Conservation (phyloP, 1,140 invertebrate species). For the Atopsyche davidsoni region DNA sequence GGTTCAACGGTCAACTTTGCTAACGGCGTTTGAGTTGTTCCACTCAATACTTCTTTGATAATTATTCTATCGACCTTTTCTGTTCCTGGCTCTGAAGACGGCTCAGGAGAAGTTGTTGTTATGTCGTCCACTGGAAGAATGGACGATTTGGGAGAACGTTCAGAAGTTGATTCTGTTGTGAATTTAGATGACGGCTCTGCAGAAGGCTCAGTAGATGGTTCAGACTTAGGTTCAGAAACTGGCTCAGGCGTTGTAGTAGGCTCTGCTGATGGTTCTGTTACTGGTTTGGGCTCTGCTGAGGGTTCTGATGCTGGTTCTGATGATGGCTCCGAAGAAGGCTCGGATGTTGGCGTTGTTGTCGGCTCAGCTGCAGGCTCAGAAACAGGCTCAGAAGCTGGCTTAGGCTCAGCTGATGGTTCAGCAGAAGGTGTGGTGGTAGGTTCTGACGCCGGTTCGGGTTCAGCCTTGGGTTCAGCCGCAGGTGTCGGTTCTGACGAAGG, state of each 20-base stretch:
- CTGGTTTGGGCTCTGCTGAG: constrained; percentile 26
- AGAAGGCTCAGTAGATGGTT: constrained; percentile 32
- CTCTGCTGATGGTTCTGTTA: constrained; percentile 28
- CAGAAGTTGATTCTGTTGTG: constrained; percentile 27
- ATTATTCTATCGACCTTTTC: no score
- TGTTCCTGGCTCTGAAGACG: constrained; percentile 3
- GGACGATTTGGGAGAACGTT: constrained; percentile 18
- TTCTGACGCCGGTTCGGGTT: constrained; percentile 33
- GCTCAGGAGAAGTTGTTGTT: constrained; percentile 24
- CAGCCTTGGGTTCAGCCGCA: constrained; percentile 31
- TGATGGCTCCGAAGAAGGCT: constrained; percentile 31
- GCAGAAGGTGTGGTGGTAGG: constrained; percentile 26
- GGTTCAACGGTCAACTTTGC: constrained; percentile 28
- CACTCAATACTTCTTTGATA: no score
- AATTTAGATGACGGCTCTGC: constrained; percentile 18
- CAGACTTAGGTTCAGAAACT: constrained; percentile 11
- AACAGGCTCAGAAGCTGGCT: constrained; percentile 29
- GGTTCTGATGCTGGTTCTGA: constrained; percentile 8
- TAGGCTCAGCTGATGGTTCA: constrained; percentile 32
- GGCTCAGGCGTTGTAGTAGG: constrained; percentile 31
- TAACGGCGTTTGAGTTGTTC: no score
- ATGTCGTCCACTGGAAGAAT: no score
- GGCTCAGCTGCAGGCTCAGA: constrained; percentile 26
- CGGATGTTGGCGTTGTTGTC: constrained; percentile 30
- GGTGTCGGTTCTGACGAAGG: constrained; percentile 28